A percentile compares a stretch with the other conserved stretches of the same genome.
phyloP scores from a whole-genome alignment of 2,888 invertebrate species.

The Ectobius pallidus region DNA sequence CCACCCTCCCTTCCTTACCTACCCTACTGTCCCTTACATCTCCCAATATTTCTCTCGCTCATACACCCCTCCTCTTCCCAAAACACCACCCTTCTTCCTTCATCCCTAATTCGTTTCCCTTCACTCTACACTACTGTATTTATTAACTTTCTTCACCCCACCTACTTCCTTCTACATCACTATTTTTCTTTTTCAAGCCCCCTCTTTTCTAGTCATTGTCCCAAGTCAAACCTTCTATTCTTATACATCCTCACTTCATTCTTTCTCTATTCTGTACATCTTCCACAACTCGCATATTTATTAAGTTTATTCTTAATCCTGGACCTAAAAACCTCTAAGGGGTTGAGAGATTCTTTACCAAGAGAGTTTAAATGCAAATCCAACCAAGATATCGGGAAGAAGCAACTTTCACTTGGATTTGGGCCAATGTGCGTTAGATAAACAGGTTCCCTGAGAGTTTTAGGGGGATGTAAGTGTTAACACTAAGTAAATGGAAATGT shows the following conservation, averaged over 20 bases:
- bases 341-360: not conserved
- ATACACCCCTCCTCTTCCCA: not conserved
- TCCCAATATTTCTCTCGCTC: slow-evolving; percentile 26
- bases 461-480: not conserved
- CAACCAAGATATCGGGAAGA: slow-evolving; percentile 4
- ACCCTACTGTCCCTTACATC: slow-evolving; percentile 29
- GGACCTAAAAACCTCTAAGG: not conserved
- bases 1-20: slow-evolving; percentile 17
- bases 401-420: not conserved
- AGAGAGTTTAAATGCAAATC: slow-evolving; percentile 28
- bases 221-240: slow-evolving; percentile 17
- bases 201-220: slow-evolving; percentile 23
- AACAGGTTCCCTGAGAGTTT: not conserved
- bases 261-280: slow-evolving; percentile 14
- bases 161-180: slow-evolving; percentile 5
- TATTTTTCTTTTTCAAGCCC: slow-evolving; percentile 7
- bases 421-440: not conserved
- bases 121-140: slow-evolving; percentile 22
- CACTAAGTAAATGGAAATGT: not conserved
- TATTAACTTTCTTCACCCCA: slow-evolving; percentile 27
- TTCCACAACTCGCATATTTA: slow-evolving; percentile 23
- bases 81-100: slow-evolving; percentile 17
- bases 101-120: slow-evolving; percentile 22
- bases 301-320: slow-evolving; percentile 28
- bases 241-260: not conserved